These are phyloP conservation scores for Cromileptes altivelis DNA, from an alignment of 2,113 vertebrate genomes.

Conservation along the genomic window DNA sequence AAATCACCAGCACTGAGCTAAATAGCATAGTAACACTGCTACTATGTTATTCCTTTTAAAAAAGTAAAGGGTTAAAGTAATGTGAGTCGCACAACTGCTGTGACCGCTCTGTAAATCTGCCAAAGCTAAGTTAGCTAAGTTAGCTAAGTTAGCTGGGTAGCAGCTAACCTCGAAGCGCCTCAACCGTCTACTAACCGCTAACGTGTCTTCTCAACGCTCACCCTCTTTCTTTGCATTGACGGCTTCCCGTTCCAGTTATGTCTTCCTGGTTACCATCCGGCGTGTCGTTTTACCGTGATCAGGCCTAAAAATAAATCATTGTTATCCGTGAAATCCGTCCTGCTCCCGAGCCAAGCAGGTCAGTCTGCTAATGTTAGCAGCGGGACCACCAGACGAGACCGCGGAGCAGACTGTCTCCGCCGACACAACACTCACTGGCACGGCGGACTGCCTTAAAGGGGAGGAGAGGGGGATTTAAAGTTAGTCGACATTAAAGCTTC, in stretches of 20 bases:
- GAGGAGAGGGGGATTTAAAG: background rate
- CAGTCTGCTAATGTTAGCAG: conserved; percentile 59
- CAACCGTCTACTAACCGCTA: conserved; percentile 18
- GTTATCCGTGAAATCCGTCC: background rate
- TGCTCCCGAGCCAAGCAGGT: conserved; percentile 26
- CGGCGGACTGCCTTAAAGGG: conserved; percentile 57
- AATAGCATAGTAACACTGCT: rapidly evolving
- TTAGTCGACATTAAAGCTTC: conserved; percentile 45
- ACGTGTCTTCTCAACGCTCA: conserved; percentile 51
- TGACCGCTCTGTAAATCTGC: conserved; percentile 10
- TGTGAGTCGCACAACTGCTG: background rate
- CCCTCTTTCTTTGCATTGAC: conserved; percentile 71
- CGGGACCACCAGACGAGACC: conserved; percentile 21
- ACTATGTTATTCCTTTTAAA: background rate
- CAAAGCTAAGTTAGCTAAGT: conserved; percentile 64
- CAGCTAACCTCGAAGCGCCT: conserved; percentile 31
- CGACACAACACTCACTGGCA: conserved; percentile 38
- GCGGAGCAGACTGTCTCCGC: conserved; percentile 24
- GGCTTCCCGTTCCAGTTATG: conserved; percentile 41
- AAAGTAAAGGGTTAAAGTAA: background rate
- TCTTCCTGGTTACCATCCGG: conserved; percentile 52
- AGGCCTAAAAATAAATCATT: conserved; percentile 11
- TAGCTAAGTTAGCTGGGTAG: conserved; percentile 45
- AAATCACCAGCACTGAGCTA: rapidly evolving
- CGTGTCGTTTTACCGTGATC: background rate